Base-by-base conservation (phyloP, 2,113 vertebrate species). In the Lanius ludovicianus region DNA sequence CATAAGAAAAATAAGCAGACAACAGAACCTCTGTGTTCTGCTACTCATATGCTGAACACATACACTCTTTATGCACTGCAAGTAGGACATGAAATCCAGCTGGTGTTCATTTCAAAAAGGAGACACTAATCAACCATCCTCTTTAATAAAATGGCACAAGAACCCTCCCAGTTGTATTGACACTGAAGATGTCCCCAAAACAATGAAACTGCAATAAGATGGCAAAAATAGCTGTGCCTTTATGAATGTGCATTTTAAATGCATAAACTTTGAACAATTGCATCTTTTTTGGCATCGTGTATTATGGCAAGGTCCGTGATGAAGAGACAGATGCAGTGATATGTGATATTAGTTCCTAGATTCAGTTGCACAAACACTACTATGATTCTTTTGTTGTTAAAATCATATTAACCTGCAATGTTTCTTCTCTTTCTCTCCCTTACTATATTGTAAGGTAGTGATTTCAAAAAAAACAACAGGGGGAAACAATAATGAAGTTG, bases 31-130 rank as follows among this genome's bases (percentile, higher is more conserved):
- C 41, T 76, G 30, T 87, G 39, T 83, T 92, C 65, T 92, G 69
- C 78, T 75, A 5, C 81, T 94, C 64, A 42, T 50, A 75, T 93
- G 71, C 92, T 80, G 76, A 95, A 80, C 77, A 77, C 60, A 86
- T n/a, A 18, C 7, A 69, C n/a, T 44, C 53, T 91, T 65, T 75
- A 59, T 57, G 67, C n/a, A 35, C 46, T 89, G 50, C 7, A 23
- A 79, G 33, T 63, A 53, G 69, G 56, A 94, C 81, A 86, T 77
- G 46, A 77, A 94, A 88, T 67, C 64, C 81, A 96, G 79, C 79
- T 94, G 90, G 59, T 85, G 56, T 31, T 93, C 63, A 41, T 94
- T 78, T 87, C 87, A 90, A 39, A 70, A 49, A 60, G 67, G 44
- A 53, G 39, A 49, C 33, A 41, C 53, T 70, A 71, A 92, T 75